Base-by-base conservation (phyloP, 2,113 vertebrate genomes). In the Calypte anna region DNA sequence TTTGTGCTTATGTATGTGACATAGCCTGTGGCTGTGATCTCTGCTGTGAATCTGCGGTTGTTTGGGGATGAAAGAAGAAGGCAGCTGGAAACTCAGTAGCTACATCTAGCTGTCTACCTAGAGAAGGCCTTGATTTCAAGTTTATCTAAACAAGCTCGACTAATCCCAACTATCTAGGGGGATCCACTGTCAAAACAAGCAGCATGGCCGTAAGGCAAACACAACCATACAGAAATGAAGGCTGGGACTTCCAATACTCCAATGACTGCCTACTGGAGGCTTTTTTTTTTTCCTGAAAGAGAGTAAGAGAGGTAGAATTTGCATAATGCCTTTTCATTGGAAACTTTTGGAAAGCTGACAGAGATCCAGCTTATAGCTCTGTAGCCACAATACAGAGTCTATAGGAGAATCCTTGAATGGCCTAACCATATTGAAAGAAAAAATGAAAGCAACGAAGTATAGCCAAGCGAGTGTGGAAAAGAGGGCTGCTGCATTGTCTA, bases 81-180 rank as follows among this genome's bases (percentile, higher is more conserved):
- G 98, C 98, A 99, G 99, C 98, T 99, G 99, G 98, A 98, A 99
- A 98, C 98, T 98, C 97, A 94, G 98, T 98, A 98, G 98, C 98
- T 98, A 98, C 98, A 98, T 98, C 98, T 98, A 98, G 98, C 98
- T 98, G 98, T 99, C 98, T 98, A 99, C 98, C 98, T 98, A 98
- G 98, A 99, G 98, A 98, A 98, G 98, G 98, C 98, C 98, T 98
- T 98, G 98, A 98, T 98, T 98, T 98, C 98, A 98, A 99, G 99
- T 99, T 99, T 99, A 99, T 99, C 99, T 99, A 99, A 99, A 99
- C 99, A 99, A 99, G 98, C 99, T 98, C 98, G 98, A 98, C 99
- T 99, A 99, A 99, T 99, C 99, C 99, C 98, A 99, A 99, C 98
- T 99, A 99, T 99, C 99, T 98, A 98, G 99, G 98, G 98, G 99